These are phyloP conservation scores for Cryptosula pallasiana DNA, from an alignment of 2,888 invertebrate genomes.

Conservation along the genomic window DNA sequence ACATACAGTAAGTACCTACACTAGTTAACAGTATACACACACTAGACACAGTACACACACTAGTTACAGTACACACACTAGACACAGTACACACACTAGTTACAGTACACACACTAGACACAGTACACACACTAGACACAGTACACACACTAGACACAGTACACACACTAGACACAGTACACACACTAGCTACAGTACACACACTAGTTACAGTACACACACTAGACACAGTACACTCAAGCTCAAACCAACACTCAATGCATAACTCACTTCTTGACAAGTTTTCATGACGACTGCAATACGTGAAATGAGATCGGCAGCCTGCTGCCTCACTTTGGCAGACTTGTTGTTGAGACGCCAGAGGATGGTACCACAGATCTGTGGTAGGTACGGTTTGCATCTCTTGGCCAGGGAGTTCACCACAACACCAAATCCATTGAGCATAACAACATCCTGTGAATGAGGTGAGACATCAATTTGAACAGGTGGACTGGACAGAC, in stretches of 20 bases:
- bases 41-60: too few species aligned
- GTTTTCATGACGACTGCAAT: conserved; percentile 98
- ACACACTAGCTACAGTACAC: too few species aligned
- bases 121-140: too few species aligned
- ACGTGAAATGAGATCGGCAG: conserved; percentile 95
- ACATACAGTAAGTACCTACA: too few species aligned
- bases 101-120: too few species aligned
- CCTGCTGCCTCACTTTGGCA: conserved; percentile 96
- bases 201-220: too few species aligned
- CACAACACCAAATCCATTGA: conserved; percentile 98
- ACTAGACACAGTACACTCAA: too few species aligned
- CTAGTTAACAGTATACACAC: too few species aligned
- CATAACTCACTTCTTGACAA: conserved; percentile 75
- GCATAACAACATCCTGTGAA: conserved; percentile 90
- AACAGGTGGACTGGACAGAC: neutral
- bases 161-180: too few species aligned
- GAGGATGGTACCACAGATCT: conserved; percentile 98
- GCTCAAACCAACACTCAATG: neutral
- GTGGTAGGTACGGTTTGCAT: conserved; percentile 96
- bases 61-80: too few species aligned
- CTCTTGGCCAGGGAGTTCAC: conserved; percentile 95
- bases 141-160: too few species aligned
- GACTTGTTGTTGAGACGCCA: conserved; percentile 99
- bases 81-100: too few species aligned
- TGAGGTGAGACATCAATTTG: conserved; percentile 25